A percentile compares a stretch with the other conserved stretches of the same genome.
Conservation (phyloP, 2,113 vertebrate species). For the Chaenogobius annularis region DNA sequence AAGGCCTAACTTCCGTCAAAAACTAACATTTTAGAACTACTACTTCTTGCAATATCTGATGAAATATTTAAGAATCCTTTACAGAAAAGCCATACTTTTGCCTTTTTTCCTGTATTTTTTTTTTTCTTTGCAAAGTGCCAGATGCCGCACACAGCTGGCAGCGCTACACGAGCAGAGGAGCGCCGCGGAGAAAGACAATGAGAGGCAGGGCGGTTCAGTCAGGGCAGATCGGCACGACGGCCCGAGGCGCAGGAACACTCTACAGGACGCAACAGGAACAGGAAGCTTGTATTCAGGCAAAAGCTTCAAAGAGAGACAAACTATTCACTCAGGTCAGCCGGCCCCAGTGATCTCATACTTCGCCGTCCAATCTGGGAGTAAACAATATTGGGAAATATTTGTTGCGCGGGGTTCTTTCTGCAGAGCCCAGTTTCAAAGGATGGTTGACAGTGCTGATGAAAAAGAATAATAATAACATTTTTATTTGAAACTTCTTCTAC, state of each 20-base stretch:
- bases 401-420: background rate
- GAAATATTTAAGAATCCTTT: constrained; percentile 20
- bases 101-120: constrained; percentile 5
- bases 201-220: constrained; percentile 36
- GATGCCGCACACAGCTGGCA: constrained; percentile 37
- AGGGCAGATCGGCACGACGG: constrained; percentile 45
- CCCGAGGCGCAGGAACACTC: constrained; percentile 37
- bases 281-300: constrained; percentile 29
- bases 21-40: background rate
- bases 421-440: background rate
- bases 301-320: constrained; percentile 33
- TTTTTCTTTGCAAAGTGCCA: constrained; percentile 28
- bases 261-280: constrained; percentile 27
- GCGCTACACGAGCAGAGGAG: background rate
- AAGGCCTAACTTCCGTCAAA: too few relatives aligned
- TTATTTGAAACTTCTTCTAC: too few relatives aligned
- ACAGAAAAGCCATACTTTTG: background rate
- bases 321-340: constrained; percentile 25
- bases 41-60: constrained; percentile 10
- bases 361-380: constrained; percentile 14
- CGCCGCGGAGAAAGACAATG: constrained; percentile 29
- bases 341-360: constrained; percentile 15
- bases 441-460: too few relatives aligned
- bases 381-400: background rate
- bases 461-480: too few relatives aligned